Evolutionary conservation across 2,113 vertebrate genomes (phyloP).

Genomic region (Ictalurus punctatus): DNA sequence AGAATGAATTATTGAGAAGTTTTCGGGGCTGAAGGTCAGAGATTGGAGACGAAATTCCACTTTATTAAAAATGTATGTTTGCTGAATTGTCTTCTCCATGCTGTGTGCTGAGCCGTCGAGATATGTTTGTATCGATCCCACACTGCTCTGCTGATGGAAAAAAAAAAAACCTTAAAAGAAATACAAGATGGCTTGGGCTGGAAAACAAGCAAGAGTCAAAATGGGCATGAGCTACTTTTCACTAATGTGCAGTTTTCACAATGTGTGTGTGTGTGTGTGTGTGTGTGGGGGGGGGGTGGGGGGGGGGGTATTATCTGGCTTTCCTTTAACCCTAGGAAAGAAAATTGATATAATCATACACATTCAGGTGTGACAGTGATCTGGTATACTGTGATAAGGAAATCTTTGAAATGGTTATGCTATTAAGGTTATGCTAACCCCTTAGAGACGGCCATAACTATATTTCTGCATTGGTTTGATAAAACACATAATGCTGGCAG

Average conservation of each 20-base stretch:
- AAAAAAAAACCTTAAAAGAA: conserved; percentile 23
- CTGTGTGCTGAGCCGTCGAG: conserved; percentile 61
- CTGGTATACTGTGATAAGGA: not conserved
- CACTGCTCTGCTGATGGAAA: conserved; percentile 47
- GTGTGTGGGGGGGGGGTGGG: no score
- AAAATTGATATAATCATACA: conserved; percentile 15
- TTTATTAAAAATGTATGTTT: conserved; percentile 79
- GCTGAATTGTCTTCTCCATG: conserved; percentile 67
- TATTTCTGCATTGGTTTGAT: not conserved
- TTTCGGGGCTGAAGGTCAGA: conserved; percentile 77
- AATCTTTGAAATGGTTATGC: not conserved
- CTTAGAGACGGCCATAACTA: not conserved
- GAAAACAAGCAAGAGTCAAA: conserved; percentile 34
- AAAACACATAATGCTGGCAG: not conserved
- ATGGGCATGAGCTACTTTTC: not conserved
- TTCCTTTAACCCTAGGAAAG: not conserved
- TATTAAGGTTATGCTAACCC: not conserved
- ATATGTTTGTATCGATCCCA: conserved; percentile 57
- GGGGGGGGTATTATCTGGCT: not conserved
- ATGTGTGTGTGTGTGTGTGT: no score
- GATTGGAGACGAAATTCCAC: conserved; percentile 52
- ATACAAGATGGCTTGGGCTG: conserved; percentile 18
- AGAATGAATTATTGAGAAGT: conserved; percentile 77
- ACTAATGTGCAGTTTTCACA: not conserved
- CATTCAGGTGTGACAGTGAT: not conserved